Evolutionary conservation across 2,888 invertebrate species (phyloP).

Genomic region (Agonopterix arenella): DNA sequence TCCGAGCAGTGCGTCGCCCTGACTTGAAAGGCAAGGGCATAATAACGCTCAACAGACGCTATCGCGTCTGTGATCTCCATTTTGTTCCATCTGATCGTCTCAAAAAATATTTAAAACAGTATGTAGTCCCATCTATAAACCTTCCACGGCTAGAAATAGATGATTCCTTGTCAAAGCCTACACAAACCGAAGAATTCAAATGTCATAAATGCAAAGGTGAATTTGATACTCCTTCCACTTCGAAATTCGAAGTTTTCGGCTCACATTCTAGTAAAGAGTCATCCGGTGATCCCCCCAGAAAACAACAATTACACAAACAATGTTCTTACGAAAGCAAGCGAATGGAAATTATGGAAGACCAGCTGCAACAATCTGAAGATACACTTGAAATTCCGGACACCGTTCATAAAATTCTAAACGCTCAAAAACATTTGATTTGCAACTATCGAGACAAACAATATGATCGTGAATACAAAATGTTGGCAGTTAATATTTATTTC

Average conservation of each 20-base stretch:
- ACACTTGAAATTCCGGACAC: too few relatives aligned
- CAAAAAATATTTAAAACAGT: neutral
- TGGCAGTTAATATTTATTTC: constrained; percentile 10
- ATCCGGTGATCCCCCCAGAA: neutral
- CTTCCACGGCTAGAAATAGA: neutral
- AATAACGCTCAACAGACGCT: neutral
- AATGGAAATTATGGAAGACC: constrained; percentile 2
- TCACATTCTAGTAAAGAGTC: constrained; percentile 4
- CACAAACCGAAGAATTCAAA: too few relatives aligned
- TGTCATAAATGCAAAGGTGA: too few relatives aligned
- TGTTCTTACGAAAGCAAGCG: neutral
- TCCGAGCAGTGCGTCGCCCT: neutral
- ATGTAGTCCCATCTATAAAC: neutral
- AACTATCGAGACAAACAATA: constrained; percentile 4
- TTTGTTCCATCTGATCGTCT: neutral
- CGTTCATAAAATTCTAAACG: neutral
- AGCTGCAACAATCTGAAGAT: neutral
- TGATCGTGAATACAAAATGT: constrained; percentile 5
- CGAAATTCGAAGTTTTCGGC: neutral
- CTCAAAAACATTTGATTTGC: constrained; percentile 1
- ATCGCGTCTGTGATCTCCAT: neutral
- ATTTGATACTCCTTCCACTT: neutral
- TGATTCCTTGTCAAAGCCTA: neutral
- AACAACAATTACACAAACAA: constrained; percentile 2
- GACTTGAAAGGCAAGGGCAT: neutral